A percentile compares a stretch with the other conserved stretches of the same genome.
Evolutionary conservation across 2,113 vertebrate species (phyloP).

Genomic region (Thalassoma bifasciatum): DNA sequence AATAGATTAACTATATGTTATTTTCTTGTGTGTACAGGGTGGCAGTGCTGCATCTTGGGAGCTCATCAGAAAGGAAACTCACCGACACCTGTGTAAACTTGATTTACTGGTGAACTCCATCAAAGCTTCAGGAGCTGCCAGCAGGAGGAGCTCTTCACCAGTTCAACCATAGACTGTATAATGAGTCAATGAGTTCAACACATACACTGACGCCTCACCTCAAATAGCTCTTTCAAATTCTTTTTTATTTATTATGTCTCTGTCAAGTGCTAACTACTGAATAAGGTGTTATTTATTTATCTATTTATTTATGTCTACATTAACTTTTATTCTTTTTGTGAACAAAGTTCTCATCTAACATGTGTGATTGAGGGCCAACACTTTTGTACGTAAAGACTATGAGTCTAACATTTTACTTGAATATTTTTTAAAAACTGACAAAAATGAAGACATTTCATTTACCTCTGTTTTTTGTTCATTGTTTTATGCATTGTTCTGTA

Average conservation of each 20-base stretch:
- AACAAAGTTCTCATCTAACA: background rate
- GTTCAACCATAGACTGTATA: too few relatives aligned
- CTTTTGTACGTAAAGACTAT: background rate
- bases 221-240: background rate
- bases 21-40: constrained; percentile 28
- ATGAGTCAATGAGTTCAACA: too few relatives aligned
- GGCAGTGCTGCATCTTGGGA: constrained; percentile 36
- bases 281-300: background rate
- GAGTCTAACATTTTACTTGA: constrained; percentile 3
- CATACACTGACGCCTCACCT: background rate
- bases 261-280: background rate
- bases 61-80: constrained; percentile 28
- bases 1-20: background rate
- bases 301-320: constrained; percentile 11
- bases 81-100: constrained; percentile 17
- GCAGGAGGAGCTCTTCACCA: background rate
- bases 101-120: constrained; percentile 23
- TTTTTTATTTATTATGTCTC: background rate
- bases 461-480: background rate
- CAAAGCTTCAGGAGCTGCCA: background rate
- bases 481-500: background rate
- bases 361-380: background rate
- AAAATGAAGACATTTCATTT: constrained; percentile 5
- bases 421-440: background rate
- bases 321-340: background rate